Conservation (phyloP, 1,140 invertebrate genomes). For the Thalassaphorura encarpata region DNA sequence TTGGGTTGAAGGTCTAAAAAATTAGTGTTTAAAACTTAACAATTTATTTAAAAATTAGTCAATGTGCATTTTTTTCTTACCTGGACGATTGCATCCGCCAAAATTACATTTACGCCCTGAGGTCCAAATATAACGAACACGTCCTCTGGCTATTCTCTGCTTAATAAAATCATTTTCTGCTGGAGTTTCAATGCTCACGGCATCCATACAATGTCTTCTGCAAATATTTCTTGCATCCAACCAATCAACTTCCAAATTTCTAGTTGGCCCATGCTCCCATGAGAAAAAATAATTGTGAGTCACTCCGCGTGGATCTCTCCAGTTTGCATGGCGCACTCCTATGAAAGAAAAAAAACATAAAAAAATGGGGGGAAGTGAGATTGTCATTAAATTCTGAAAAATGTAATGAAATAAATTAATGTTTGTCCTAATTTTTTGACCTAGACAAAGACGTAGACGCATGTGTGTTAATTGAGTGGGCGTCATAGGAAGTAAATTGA, state of each 20-base stretch:
- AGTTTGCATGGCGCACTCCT: constrained; percentile 75
- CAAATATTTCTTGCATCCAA: constrained; percentile 82
- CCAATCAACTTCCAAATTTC: constrained; percentile 79
- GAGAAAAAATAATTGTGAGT: constrained; percentile 88
- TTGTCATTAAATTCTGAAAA: neutral
- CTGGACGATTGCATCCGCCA: constrained; percentile 65
- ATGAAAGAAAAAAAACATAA: neutral
- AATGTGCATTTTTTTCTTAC: neutral
- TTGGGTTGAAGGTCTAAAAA: constrained; percentile 65
- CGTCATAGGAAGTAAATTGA: too few species aligned
- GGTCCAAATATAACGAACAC: constrained; percentile 72
- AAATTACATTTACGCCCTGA: constrained; percentile 86
- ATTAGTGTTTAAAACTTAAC: neutral
- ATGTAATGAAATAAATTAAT: neutral
- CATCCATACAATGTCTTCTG: constrained; percentile 84
- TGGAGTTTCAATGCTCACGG: constrained; percentile 77
- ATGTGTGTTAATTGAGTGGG: too few species aligned
- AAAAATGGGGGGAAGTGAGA: neutral
- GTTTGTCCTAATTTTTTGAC: neutral
- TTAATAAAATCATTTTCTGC: constrained; percentile 85
- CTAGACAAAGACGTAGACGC: neutral
- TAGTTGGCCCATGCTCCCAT: constrained; percentile 77
- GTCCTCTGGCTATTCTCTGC: constrained; percentile 61
- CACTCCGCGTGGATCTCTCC: constrained; percentile 71
- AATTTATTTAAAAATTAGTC: neutral